phyloP scores from a whole-genome alignment of 2,888 invertebrate species.

The Elysia crispata region DNA sequence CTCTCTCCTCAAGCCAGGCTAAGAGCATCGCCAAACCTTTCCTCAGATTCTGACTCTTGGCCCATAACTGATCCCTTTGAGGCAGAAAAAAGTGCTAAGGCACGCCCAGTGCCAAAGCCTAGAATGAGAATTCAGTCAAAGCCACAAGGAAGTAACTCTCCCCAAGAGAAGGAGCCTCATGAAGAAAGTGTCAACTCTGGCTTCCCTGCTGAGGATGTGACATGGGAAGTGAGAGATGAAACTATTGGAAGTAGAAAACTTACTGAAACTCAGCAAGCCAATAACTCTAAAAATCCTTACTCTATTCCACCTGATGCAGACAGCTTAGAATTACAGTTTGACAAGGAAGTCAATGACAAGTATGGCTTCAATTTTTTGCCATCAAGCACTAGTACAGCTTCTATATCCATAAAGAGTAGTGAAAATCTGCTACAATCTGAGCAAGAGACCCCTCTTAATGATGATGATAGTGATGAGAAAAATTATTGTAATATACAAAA shows the following conservation, averaged over 20 bases:
- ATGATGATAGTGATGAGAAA: slow-evolving; percentile 6
- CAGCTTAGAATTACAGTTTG: slow-evolving; percentile 37
- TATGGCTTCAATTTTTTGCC: slow-evolving; percentile 17
- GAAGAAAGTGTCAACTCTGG: too few relatives aligned
- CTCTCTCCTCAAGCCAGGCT: too few relatives aligned
- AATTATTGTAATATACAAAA: slow-evolving; percentile 15
- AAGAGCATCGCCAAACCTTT: too few relatives aligned
- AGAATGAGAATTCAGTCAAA: not conserved
- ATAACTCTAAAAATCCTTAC: not conserved
- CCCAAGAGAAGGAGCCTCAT: too few relatives aligned
- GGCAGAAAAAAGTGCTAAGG: not conserved
- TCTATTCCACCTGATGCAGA: slow-evolving; percentile 39
- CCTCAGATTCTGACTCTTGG: not conserved
- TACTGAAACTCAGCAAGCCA: too few relatives aligned
- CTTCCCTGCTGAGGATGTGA: too few relatives aligned
- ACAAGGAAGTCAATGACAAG: slow-evolving; percentile 41
- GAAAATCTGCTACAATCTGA: not conserved
- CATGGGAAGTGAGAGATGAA: too few relatives aligned
- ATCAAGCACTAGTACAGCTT: too few relatives aligned
- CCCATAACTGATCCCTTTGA: not conserved
- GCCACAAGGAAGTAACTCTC: not conserved
- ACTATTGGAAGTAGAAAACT: too few relatives aligned
- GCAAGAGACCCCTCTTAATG: not conserved
- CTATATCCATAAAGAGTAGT: too few relatives aligned
- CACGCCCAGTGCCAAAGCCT: slow-evolving; percentile 34